A percentile compares a stretch with the other conserved stretches of the same genome.
Evolutionary conservation across 2,797 vertebrate species (phyloP).

Genomic region (Clarias fuscus): DNA sequence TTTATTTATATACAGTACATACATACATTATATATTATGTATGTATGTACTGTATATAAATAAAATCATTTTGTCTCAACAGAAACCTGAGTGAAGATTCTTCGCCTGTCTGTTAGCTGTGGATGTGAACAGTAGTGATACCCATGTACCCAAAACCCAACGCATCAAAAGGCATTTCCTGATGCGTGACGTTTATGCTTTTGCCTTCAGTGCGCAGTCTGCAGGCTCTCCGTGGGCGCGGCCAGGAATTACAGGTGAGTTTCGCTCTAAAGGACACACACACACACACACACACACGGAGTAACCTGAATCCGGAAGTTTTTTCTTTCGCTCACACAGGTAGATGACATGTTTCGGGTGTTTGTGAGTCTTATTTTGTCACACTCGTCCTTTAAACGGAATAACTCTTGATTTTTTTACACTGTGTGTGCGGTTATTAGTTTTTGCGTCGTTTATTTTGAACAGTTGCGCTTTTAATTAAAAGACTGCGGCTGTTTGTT

Average conservation of each 20-base stretch:
- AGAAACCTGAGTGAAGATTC: background rate
- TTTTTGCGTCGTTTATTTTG: too few species aligned
- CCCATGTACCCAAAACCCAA: too few species aligned
- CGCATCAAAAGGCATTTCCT: background rate
- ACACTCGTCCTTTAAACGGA: background rate
- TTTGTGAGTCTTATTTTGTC: background rate
- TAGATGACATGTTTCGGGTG: background rate
- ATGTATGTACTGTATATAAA: too few species aligned
- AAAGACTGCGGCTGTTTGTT: background rate
- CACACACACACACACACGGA: background rate
- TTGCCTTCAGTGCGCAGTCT: background rate
- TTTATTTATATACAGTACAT: too few species aligned
- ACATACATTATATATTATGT: too few species aligned
- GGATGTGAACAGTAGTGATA: background rate
- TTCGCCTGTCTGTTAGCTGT: background rate
- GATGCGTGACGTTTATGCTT: background rate
- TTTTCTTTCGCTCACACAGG: background rate
- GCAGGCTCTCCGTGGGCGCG: background rate
- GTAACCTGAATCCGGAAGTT: constrained; percentile 15
- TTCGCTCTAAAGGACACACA: background rate
- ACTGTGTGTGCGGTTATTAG: too few species aligned
- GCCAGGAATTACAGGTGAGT: background rate
- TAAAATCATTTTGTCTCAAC: too few species aligned
- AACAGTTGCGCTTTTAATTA: background rate
- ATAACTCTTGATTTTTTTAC: background rate